Conservation (phyloP, 2,113 vertebrate species). For the Columba janthina region DNA sequence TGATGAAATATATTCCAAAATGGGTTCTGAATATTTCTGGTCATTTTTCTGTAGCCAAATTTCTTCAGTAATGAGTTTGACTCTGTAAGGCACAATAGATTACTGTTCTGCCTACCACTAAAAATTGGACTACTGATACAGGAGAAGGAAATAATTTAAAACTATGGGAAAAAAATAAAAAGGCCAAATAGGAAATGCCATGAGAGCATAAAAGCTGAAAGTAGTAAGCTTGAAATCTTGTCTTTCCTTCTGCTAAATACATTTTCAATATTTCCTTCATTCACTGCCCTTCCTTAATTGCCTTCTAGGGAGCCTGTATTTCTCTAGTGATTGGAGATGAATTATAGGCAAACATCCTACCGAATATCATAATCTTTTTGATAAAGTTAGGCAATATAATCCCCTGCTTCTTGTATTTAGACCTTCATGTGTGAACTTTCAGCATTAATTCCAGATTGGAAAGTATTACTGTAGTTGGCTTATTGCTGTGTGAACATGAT, state of each 20-base stretch:
- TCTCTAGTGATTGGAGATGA: neutral
- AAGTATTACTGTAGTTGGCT: neutral
- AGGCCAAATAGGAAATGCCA: neutral
- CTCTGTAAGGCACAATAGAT: neutral
- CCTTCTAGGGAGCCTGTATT: neutral
- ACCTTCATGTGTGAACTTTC: neutral
- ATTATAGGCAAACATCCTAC: neutral
- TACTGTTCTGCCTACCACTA: neutral
- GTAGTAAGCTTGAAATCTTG: neutral
- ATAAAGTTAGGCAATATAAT: neutral
- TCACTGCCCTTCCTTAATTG: neutral
- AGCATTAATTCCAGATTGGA: neutral
- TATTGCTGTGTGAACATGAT: neutral
- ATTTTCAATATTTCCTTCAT: neutral
- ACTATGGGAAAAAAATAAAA: neutral
- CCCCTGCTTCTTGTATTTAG: neutral
- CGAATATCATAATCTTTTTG: neutral
- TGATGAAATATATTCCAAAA: neutral
- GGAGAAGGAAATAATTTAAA: neutral
- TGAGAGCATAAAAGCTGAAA: accelerated
- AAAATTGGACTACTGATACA: neutral
- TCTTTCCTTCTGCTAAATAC: neutral
- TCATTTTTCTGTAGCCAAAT: neutral
- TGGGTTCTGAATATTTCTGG: neutral
- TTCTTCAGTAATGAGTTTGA: neutral